A percentile compares a stretch with the other conserved stretches of the same genome.
Evolutionary conservation across 1,140 invertebrate species (phyloP).

Genomic region (Hestina assimilis): DNA sequence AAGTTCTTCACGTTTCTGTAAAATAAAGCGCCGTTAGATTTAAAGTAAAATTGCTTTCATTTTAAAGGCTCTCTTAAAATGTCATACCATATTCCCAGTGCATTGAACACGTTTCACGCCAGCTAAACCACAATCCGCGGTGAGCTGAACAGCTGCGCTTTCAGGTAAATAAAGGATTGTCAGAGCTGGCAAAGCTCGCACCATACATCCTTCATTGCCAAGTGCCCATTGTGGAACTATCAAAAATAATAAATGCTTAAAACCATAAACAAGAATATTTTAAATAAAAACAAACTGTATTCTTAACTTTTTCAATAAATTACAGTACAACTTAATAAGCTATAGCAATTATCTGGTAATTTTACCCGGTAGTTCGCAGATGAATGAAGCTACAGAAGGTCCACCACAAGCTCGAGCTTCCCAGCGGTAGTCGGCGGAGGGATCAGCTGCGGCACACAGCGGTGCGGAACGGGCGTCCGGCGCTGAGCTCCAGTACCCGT

Average conservation of each 20-base stretch:
- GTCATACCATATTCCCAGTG: constrained; percentile 83
- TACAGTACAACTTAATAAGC: no score
- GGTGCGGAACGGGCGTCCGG: constrained; percentile 70
- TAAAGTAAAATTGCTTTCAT: not conserved
- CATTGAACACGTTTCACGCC: constrained; percentile 86
- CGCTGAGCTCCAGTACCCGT: constrained; percentile 83
- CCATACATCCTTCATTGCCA: constrained; percentile 80
- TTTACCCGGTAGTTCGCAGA: constrained; percentile 85
- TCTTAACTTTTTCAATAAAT: no score
- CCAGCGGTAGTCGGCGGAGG: constrained; percentile 85
- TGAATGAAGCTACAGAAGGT: constrained; percentile 85
- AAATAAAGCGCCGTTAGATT: constrained; percentile 2
- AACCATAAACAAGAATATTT: no score
- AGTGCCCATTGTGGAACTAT: constrained; percentile 85
- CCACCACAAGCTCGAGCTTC: constrained; percentile 84
- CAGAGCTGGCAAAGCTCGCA: constrained; percentile 84
- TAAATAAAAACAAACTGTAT: no score
- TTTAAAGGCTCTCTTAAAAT: not conserved
- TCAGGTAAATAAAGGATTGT: constrained; percentile 86
- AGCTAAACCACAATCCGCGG: constrained; percentile 92
- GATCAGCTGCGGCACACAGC: constrained; percentile 84
- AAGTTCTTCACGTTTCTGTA: constrained; percentile 72
- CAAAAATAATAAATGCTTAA: constrained; percentile 21
- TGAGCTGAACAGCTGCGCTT: constrained; percentile 89
- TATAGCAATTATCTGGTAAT: no score